Conservation (phyloP, 2,113 vertebrate species). For the Elachura formosa region DNA sequence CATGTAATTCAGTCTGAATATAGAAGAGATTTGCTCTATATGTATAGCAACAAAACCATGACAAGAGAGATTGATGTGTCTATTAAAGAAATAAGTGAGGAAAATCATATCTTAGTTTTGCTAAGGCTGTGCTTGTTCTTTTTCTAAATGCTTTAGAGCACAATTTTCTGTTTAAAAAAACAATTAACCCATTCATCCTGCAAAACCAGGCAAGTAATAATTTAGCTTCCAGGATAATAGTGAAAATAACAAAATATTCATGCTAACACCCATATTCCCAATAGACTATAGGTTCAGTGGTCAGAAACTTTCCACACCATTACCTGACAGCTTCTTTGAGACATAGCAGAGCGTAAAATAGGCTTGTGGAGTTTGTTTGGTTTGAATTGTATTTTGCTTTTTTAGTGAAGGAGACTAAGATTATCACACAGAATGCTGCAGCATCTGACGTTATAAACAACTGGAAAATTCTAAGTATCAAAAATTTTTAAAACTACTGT, state of each 20-base stretch:
- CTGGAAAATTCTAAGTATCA: neutral
- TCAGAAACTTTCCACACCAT: fast-evolving
- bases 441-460: neutral
- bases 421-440: neutral
- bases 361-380: neutral
- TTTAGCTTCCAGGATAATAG: neutral
- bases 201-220: neutral
- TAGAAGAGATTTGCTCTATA: neutral
- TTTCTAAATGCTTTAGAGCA: neutral
- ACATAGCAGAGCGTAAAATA: neutral
- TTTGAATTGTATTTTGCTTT: fast-evolving
- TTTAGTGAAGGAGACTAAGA: neutral
- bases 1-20: neutral
- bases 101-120: constrained; percentile 10
- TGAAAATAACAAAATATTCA: neutral
- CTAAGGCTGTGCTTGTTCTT: neutral
- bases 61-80: constrained; percentile 30
- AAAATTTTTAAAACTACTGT: neutral
- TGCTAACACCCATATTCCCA: neutral
- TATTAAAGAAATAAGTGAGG: constrained; percentile 29
- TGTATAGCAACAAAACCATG: neutral
- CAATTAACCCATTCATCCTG: neutral
- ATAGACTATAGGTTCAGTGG: neutral
- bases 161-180: neutral
- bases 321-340: neutral